A percentile compares a stretch with the other conserved stretches of the same genome.
These are phyloP conservation scores for Malacosoma neustria DNA, from an alignment of 2,888 invertebrate genomes.

Conservation along the genomic window DNA sequence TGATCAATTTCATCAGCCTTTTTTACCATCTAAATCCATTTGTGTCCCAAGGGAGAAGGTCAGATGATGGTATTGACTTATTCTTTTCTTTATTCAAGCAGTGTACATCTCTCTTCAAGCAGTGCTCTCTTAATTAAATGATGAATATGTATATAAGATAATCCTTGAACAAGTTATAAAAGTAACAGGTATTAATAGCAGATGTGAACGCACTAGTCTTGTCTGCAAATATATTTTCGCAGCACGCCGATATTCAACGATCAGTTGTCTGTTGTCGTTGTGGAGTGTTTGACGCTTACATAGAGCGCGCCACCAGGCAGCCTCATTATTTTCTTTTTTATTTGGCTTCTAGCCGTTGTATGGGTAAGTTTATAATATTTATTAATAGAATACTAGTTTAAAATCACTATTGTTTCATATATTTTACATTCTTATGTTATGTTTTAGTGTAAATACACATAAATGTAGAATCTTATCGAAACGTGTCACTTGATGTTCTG, in stretches of 20 bases:
- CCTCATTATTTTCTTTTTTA: slow-evolving; percentile 69
- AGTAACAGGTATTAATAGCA: slow-evolving; percentile 9
- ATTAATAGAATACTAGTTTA: neutral
- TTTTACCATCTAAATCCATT: no score
- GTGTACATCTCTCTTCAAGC: no score
- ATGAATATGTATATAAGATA: no score
- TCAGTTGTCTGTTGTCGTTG: slow-evolving; percentile 55
- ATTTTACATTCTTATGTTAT: neutral
- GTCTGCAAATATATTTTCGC: slow-evolving; percentile 45
- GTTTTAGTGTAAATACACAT: neutral
- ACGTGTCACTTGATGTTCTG: slow-evolving; percentile 4
- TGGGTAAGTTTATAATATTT: slow-evolving; percentile 50
- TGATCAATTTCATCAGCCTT: no score
- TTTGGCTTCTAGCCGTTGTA: slow-evolving; percentile 77
- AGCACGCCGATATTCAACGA: slow-evolving; percentile 38
- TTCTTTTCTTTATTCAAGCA: no score
- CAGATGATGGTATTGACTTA: no score
- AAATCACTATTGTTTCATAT: neutral
- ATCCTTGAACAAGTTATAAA: slow-evolving; percentile 7
- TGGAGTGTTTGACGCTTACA: slow-evolving; percentile 39
- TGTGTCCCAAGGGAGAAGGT: no score
- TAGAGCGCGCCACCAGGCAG: slow-evolving; percentile 55
- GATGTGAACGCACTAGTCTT: slow-evolving; percentile 26
- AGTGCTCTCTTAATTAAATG: no score
- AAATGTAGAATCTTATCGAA: neutral